Percentiles rank a stretch among this genome's conserved stretches.
Conservation (phyloP, 2,888 invertebrate genomes). For the Parnassius apollo region DNA sequence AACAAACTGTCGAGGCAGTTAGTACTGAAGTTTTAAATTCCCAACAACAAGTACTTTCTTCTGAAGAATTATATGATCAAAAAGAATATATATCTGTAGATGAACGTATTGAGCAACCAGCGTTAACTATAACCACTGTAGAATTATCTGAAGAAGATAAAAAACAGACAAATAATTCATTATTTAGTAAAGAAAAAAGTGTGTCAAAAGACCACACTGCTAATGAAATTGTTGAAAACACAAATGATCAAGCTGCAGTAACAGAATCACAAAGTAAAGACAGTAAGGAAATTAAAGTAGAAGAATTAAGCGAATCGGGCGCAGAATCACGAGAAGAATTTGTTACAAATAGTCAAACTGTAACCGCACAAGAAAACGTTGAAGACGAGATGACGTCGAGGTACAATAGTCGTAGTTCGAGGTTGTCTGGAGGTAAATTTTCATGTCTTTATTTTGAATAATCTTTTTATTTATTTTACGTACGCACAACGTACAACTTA, state of each 20-base stretch:
- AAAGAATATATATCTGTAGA: not conserved
- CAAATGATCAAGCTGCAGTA: slow-evolving; percentile 7
- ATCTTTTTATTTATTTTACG: no score
- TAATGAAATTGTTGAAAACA: not conserved
- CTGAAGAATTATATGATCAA: slow-evolving; percentile 1
- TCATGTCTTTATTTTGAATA: no score
- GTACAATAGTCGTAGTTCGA: slow-evolving; percentile 81
- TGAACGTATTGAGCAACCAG: not conserved
- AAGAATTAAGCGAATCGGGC: slow-evolving; percentile 41
- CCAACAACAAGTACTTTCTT: not conserved
- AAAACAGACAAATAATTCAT: not conserved
- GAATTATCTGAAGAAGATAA: slow-evolving; percentile 3
- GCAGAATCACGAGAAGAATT: slow-evolving; percentile 39
- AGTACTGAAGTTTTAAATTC: not conserved
- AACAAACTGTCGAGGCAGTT: not conserved
- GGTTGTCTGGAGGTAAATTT: slow-evolving; percentile 81
- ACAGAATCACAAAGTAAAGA: slow-evolving; percentile 24
- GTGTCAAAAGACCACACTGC: slow-evolving; percentile 4
- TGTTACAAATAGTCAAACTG: slow-evolving; percentile 61
- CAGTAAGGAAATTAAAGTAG: not conserved
- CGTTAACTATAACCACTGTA: not conserved
- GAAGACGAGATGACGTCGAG: slow-evolving; percentile 81
- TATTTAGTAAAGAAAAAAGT: slow-evolving; percentile 4
- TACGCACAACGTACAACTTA: no score
- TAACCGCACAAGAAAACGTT: slow-evolving; percentile 57